Percentiles rank a stretch among this genome's conserved stretches.
phyloP scores from a whole-genome alignment of 1,140 invertebrate species.

The Berghia stephanieae region DNA sequence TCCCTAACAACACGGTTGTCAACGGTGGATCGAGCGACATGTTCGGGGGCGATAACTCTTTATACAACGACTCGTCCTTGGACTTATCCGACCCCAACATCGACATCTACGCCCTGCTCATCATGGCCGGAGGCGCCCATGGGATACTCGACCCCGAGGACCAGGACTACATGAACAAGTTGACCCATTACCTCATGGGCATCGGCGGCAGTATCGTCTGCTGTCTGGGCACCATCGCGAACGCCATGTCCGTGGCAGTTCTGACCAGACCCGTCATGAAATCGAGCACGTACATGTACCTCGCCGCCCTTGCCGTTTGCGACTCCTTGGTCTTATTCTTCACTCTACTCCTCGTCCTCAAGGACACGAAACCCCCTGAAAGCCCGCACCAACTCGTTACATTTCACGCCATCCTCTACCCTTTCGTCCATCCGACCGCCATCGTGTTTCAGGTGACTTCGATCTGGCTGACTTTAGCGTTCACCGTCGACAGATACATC shows the following conservation, averaged over 20 bases:
- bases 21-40: neutral
- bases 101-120: neutral
- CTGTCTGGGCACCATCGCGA: slow-evolving; percentile 61
- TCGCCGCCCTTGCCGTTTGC: slow-evolving; percentile 61
- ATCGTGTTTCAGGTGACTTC: slow-evolving; percentile 65
- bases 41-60: neutral
- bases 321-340: slow-evolving; percentile 60
- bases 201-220: slow-evolving; percentile 60
- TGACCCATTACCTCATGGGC: slow-evolving; percentile 63
- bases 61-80: neutral
- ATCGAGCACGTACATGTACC: slow-evolving; percentile 64
- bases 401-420: slow-evolving; percentile 58
- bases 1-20: neutral
- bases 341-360: slow-evolving; percentile 52
- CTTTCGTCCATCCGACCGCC: slow-evolving; percentile 58
- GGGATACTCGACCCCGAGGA: neutral
- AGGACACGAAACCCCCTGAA: slow-evolving; percentile 52
- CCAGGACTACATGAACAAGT: slow-evolving; percentile 15
- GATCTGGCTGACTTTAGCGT: slow-evolving; percentile 66
- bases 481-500: slow-evolving; percentile 66
- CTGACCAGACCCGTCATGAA: slow-evolving; percentile 60
- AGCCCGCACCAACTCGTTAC: slow-evolving; percentile 35
- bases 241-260: slow-evolving; percentile 62
- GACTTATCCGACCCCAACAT: neutral
- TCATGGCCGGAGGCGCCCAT: neutral